These are phyloP conservation scores for Temnothorax unifasciatus DNA, from an alignment of 2,888 invertebrate species.

Conservation along the genomic window DNA sequence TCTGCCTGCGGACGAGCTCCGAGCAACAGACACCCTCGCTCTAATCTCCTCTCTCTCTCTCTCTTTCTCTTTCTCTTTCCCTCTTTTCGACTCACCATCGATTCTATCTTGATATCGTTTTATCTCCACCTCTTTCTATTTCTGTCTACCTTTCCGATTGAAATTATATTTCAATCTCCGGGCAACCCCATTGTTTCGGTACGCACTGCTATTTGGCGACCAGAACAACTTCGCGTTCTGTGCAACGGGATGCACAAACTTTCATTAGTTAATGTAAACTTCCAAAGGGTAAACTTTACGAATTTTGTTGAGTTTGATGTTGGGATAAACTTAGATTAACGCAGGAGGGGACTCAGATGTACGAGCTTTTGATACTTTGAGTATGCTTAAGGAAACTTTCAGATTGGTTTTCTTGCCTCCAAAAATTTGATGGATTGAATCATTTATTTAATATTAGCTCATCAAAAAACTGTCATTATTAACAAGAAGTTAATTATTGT, in stretches of 20 bases:
- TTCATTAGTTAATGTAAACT: slow-evolving; percentile 5
- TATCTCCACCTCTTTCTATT: background rate
- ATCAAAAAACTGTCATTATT: no score
- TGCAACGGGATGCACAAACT: background rate
- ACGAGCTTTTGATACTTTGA: background rate
- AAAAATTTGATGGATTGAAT: background rate
- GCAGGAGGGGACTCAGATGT: background rate
- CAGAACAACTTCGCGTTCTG: background rate
- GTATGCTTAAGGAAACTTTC: slow-evolving; percentile 2
- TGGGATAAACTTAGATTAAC: slow-evolving; percentile 15
- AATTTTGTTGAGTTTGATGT: background rate
- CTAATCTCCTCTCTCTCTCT: slow-evolving; percentile 36
- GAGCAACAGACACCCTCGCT: slow-evolving; percentile 58
- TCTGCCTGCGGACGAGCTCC: slow-evolving; percentile 61
- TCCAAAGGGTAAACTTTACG: background rate
- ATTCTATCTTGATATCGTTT: slow-evolving; percentile 47
- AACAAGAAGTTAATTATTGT: background rate
- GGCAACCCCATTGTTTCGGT: slow-evolving; percentile 23
- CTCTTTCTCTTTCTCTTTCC: slow-evolving; percentile 22
- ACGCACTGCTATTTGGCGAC: slow-evolving; percentile 24
- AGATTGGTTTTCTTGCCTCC: background rate
- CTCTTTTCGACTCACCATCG: slow-evolving; percentile 55
- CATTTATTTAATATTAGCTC: background rate
- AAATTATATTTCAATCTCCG: slow-evolving; percentile 79
- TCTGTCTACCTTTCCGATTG: slow-evolving; percentile 71